Base-by-base conservation (phyloP, 2,888 invertebrate genomes). In the Euclidia mi region DNA sequence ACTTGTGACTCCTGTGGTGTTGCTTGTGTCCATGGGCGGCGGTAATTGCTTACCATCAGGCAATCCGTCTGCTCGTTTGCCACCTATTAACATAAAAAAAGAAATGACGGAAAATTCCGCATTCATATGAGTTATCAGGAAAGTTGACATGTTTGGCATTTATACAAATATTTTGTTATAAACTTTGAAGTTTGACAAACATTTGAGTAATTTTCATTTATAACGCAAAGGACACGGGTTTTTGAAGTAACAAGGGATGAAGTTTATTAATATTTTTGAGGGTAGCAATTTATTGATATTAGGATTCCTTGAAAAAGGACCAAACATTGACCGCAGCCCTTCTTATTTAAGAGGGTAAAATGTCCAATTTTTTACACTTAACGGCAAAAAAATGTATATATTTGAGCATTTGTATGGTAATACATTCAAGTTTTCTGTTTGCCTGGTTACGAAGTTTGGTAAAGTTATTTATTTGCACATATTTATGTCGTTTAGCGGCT, bases 231-330 rank as follows among this genome's bases (percentile, higher is more conserved):
- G 68, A 45, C 44, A 59, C 32, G 42, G 71, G 68, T 53, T 47
- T 31, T 47, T 57, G 34, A 55, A 60, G 52, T 56, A 56, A 59
- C 64, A 57, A 60, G 41, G 38, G 37, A 25, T 14, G 43, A 67
- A 56, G 49, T 59, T 68, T 68, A 71, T 68, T 71, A 65, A 58
- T 68, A 71, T 68, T 62, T 71, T 65, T 38, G 51, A 37, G 38
- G 32, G 42, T 41, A 53, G 52, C 32, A 35, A 1, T 61, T 58
- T 52, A 71, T 71, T 65, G 56, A 65, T 62, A 62, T 62, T 71
- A 56, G 57, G 44, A 56, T 67, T 50, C 37, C 51, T 53, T 57
- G 55, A 56, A 46, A 31, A 43, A 60, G 58, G 48, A 46, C 31
- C 32, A 46, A 69, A 62, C 58, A 46, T 69, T 62, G 59, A 63